phyloP scores from a whole-genome alignment of 2,888 invertebrate genomes.

The Nephrotoma appendiculata region DNA sequence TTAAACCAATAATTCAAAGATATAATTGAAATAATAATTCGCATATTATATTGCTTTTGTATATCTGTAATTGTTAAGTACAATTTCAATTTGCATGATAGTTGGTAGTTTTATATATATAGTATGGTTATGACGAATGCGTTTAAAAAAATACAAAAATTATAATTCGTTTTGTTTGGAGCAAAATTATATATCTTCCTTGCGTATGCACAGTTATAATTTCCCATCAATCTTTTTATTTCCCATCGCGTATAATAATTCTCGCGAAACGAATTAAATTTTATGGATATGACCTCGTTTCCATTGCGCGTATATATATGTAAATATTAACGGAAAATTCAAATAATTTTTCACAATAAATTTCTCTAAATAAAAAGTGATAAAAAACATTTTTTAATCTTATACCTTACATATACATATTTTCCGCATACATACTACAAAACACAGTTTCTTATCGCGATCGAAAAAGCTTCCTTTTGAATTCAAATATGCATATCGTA shows the following conservation, averaged over 20 bases:
- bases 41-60: neutral
- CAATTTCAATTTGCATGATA: neutral
- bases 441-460: neutral
- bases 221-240: neutral
- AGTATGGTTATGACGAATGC: neutral
- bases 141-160: neutral
- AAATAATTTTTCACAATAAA: neutral
- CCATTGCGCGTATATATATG: neutral
- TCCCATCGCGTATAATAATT: neutral
- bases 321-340: neutral
- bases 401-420: neutral
- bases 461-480: neutral
- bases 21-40: neutral
- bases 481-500: neutral
- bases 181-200: neutral
- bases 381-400: neutral
- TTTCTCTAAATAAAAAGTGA: neutral
- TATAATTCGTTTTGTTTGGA: neutral
- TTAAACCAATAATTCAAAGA: neutral
- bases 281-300: neutral
- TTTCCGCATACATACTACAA: neutral
- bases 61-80: neutral
- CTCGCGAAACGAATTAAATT: neutral
- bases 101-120: neutral
- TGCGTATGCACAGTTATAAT: neutral